Evolutionary conservation across 2,797 vertebrate genomes (phyloP), one percentile per base, ranked within the genome.

Genomic region (Myotis daubentonii): DNA sequence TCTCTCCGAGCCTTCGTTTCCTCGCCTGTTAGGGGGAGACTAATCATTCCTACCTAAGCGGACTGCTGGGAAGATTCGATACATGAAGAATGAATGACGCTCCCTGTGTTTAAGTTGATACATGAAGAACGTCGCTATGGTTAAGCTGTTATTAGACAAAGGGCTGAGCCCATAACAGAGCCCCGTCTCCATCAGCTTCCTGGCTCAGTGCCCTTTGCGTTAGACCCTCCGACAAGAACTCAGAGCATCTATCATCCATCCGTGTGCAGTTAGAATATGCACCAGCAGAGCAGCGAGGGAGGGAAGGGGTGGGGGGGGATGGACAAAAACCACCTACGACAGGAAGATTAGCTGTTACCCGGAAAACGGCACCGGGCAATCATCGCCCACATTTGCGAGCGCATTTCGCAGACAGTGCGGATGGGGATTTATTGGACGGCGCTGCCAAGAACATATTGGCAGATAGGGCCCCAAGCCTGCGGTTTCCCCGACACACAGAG

Each of bases 401-500:
- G 36, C 51, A 72, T 92, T 86, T 82, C 66, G 79, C 5, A 95
- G 47, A 68, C 36, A 49, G 89, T 25, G 53, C 0, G 41, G 91
- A 93, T 1, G 33, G 83, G 87, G 83, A 80, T 94, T 93, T 92
- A 87, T 87, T 80, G 55, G 96, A 68, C 9, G n/a, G 65, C 33
- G 92, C 62, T 95, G 92, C 92, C 88, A 91, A 93, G 95, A 95
- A 71, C 83, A 36, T 23, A 86, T 17, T 91, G 92, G 94, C 95
- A 97, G 86, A 93, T 36, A 71, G 23, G 86, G 79, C 49, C 70
- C 62, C 74, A 88, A 84, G 88, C 84, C 82, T 89, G 92, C 55
- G 95, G 97, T 68, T 96, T 62, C 81, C 93, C 91, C 95, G 95
- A 95, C 57, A 92, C 89, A 44, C 44, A 47, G 93, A 88, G 89